Evolutionary conservation across 2,113 vertebrate genomes (phyloP).

Genomic region (Rhodinocichla rosea): DNA sequence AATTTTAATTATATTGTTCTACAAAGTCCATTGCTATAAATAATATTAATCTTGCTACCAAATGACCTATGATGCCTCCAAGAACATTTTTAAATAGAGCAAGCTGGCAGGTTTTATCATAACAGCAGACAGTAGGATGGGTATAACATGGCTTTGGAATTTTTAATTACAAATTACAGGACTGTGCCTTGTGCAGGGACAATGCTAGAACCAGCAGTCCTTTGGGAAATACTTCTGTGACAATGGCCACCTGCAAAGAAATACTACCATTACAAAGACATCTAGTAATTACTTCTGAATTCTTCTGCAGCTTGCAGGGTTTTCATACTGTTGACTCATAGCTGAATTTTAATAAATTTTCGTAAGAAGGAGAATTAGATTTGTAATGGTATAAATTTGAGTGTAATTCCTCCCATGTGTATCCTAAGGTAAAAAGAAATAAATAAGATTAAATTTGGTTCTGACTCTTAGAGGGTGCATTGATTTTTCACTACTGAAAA

Average conservation of each 20-base stretch:
- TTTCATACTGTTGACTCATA: background rate
- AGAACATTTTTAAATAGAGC: conserved; percentile 10
- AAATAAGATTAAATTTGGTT: background rate
- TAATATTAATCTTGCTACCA: background rate
- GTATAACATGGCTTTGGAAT: background rate
- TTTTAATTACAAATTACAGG: background rate
- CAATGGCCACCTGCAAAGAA: background rate
- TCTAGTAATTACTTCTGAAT: background rate
- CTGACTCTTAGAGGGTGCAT: background rate
- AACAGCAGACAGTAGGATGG: background rate
- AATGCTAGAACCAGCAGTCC: background rate
- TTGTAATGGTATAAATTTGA: background rate
- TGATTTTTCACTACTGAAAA: background rate
- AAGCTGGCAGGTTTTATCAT: background rate
- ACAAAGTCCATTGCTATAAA: background rate
- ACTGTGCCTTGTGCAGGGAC: background rate
- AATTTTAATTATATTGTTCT: background rate
- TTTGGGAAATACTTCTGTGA: background rate
- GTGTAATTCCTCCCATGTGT: background rate
- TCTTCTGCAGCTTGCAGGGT: background rate
- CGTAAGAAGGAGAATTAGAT: background rate
- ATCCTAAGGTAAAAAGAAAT: background rate
- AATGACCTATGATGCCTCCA: background rate
- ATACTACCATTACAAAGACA: background rate
- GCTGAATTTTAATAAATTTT: background rate